These are phyloP conservation scores for Semicossyphus pulcher DNA, from an alignment of 2,113 vertebrate species.

Conservation along the genomic window DNA sequence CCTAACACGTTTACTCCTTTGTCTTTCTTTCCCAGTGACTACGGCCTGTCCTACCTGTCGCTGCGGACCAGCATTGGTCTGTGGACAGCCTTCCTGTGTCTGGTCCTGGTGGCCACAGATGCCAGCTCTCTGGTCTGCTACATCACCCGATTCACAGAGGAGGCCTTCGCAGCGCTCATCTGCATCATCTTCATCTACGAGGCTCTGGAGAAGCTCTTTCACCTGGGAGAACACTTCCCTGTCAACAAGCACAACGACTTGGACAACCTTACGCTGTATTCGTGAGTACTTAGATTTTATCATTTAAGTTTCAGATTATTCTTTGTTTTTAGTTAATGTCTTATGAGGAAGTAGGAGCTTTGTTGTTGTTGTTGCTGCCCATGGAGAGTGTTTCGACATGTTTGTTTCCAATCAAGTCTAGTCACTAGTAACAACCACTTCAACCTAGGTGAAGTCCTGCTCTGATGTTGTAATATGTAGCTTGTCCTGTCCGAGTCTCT, in stretches of 20 bases:
- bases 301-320: neutral
- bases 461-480: too few species aligned
- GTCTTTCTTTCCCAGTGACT: constrained; percentile 85
- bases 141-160: constrained; percentile 96
- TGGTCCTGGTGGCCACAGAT: constrained; percentile 94
- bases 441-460: too few species aligned
- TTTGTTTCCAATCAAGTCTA: too few species aligned
- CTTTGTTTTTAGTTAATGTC: too few species aligned
- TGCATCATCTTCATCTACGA: constrained; percentile 99
- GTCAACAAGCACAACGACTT: constrained; percentile 92
- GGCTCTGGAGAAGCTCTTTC: constrained; percentile 94
- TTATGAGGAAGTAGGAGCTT: too few species aligned
- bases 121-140: constrained; percentile 96
- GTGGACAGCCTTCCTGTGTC: constrained; percentile 94
- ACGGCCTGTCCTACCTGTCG: constrained; percentile 90
- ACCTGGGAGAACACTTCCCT: constrained; percentile 90
- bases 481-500: too few species aligned
- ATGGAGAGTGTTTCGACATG: too few species aligned
- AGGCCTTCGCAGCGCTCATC: constrained; percentile 95
- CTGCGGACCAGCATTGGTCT: constrained; percentile 93
- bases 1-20: neutral
- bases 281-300: constrained; percentile 83
- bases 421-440: too few species aligned
- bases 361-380: too few species aligned
- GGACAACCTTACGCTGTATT: constrained; percentile 91